phyloP scores from a whole-genome alignment of 2,797 vertebrate genomes.

The Distichodus sexfasciatus region DNA sequence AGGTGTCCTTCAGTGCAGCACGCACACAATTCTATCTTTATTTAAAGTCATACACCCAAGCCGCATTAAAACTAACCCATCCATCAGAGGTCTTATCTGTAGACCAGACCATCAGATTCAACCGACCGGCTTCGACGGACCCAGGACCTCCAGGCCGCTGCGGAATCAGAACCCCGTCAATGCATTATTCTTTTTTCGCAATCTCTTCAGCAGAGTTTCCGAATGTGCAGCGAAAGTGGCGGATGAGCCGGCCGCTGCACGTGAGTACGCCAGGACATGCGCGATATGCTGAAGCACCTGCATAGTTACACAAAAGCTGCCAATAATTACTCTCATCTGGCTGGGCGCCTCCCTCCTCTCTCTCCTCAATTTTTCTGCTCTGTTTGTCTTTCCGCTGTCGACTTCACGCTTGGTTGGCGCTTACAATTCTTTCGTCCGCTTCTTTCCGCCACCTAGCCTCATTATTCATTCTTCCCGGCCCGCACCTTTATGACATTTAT shows the following conservation, averaged over 20 bases:
- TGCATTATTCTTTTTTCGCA: constrained; percentile 27
- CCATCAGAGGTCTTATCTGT: too few species aligned
- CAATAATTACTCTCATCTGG: constrained; percentile 55
- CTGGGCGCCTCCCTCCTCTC: not conserved
- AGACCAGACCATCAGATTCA: too few species aligned
- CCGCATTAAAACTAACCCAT: too few species aligned
- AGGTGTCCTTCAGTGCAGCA: too few species aligned
- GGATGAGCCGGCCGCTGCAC: not conserved
- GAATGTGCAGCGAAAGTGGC: constrained; percentile 16
- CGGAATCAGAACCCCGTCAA: constrained; percentile 4
- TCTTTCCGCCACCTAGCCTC: constrained; percentile 1
- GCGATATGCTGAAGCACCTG: constrained; percentile 34
- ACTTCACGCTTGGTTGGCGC: too few species aligned
- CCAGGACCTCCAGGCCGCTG: too few species aligned
- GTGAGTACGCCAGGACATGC: not conserved
- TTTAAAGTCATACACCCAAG: too few species aligned
- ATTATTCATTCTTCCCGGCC: not conserved
- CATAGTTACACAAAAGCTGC: constrained; percentile 49
- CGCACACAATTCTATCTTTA: too few species aligned
- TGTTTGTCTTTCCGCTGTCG: not conserved
- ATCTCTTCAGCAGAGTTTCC: constrained; percentile 12
- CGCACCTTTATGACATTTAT: not conserved
- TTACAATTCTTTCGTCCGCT: not conserved
- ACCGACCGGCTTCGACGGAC: too few species aligned
- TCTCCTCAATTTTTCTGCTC: not conserved